Conservation (phyloP, 2,797 vertebrate species). For the Anas acuta region DNA sequence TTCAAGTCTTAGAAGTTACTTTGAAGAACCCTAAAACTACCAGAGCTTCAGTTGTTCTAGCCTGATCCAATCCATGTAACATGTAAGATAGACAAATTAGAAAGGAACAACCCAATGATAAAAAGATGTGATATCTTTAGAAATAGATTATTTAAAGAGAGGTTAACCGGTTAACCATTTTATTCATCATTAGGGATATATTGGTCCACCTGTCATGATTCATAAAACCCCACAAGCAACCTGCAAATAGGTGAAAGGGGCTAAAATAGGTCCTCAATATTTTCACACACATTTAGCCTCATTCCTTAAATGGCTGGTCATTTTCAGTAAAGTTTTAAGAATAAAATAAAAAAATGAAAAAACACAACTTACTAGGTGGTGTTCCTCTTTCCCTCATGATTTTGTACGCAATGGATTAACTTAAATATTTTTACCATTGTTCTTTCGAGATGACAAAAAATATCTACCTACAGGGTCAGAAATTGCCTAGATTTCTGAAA, state of each 20-base stretch:
- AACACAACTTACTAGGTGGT: background rate
- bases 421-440: background rate
- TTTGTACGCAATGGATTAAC: background rate
- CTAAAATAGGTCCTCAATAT: background rate
- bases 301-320: background rate
- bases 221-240: background rate
- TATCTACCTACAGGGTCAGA: background rate
- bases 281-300: background rate
- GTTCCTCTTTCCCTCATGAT: background rate
- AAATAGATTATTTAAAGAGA: background rate
- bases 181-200: background rate
- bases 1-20: background rate
- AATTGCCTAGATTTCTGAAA: background rate
- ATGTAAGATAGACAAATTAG: background rate
- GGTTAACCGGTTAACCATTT: background rate
- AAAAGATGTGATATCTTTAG: background rate
- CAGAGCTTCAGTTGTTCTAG: background rate
- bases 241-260: background rate
- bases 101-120: background rate
- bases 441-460: background rate
- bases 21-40: background rate
- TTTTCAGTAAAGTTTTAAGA: background rate
- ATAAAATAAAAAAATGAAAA: background rate
- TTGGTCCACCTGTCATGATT: background rate
- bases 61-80: background rate